These are phyloP conservation scores for Orussus abietinus DNA, from an alignment of 1,140 invertebrate genomes.

Conservation along the genomic window DNA sequence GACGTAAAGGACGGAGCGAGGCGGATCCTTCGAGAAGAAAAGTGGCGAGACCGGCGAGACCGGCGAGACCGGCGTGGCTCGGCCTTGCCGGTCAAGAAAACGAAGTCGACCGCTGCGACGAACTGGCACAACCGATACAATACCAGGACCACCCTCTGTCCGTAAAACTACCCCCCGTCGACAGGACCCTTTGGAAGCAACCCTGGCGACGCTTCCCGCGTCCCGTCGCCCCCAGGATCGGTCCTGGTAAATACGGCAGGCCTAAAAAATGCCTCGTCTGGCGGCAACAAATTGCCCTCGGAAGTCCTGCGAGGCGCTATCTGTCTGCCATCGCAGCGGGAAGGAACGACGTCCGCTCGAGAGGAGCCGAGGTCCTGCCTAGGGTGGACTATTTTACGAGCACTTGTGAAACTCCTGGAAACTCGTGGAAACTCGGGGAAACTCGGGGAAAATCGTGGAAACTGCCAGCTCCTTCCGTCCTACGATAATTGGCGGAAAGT, in stretches of 20 bases:
- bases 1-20: slow-evolving; percentile 3
- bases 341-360: no score
- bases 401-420: no score
- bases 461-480: no score
- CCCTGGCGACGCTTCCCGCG: slow-evolving; percentile 22
- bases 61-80: neutral
- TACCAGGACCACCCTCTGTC: slow-evolving; percentile 19
- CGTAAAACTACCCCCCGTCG: slow-evolving; percentile 27
- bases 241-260: neutral
- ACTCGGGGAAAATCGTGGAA: neutral
- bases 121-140: slow-evolving; percentile 21
- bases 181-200: slow-evolving; percentile 33
- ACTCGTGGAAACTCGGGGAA: neutral
- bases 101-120: slow-evolving; percentile 10
- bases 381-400: no score
- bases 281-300: slow-evolving; percentile 36
- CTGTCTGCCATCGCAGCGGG: slow-evolving; percentile 8
- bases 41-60: neutral
- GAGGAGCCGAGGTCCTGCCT: no score
- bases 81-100: slow-evolving; percentile 3
- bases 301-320: slow-evolving; percentile 20
- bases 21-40: neutral
- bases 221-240: no score
- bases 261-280: slow-evolving; percentile 11
- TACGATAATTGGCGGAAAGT: no score